phyloP scores from a whole-genome alignment of 64 coral and sea anemone species.

The Actinia equina region DNA sequence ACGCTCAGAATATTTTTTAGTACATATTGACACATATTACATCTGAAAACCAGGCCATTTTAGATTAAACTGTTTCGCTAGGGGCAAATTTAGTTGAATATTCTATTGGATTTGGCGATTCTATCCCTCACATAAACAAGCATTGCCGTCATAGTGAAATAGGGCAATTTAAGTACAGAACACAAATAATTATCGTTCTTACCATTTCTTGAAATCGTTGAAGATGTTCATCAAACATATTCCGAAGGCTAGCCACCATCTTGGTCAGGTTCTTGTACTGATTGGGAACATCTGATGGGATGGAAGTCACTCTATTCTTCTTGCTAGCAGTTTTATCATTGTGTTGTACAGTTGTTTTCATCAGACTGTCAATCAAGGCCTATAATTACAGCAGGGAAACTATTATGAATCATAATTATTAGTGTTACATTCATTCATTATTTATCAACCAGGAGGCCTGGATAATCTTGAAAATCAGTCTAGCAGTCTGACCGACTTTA shows the following conservation, averaged over 20 bases:
- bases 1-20: too few relatives aligned
- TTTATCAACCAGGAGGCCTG: too few relatives aligned
- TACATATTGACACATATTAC: too few relatives aligned
- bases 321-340: background rate
- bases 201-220: conserved; percentile 5
- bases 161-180: too few relatives aligned
- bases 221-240: background rate
- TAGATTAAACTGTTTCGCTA: too few relatives aligned
- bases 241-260: background rate
- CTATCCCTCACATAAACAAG: too few relatives aligned
- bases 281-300: background rate
- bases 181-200: background rate
- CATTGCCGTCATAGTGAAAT: too few relatives aligned
- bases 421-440: background rate
- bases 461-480: too few relatives aligned
- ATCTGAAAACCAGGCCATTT: too few relatives aligned
- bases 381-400: background rate
- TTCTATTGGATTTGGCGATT: too few relatives aligned
- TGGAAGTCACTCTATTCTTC: background rate
- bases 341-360: background rate
- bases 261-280: background rate
- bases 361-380: background rate
- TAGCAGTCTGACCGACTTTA: too few relatives aligned
- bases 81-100: too few relatives aligned
- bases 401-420: background rate